Evolutionary conservation across 2,113 vertebrate species (phyloP), one percentile per base, ranked within the genome.

Genomic region (Centrocercus urophasianus): DNA sequence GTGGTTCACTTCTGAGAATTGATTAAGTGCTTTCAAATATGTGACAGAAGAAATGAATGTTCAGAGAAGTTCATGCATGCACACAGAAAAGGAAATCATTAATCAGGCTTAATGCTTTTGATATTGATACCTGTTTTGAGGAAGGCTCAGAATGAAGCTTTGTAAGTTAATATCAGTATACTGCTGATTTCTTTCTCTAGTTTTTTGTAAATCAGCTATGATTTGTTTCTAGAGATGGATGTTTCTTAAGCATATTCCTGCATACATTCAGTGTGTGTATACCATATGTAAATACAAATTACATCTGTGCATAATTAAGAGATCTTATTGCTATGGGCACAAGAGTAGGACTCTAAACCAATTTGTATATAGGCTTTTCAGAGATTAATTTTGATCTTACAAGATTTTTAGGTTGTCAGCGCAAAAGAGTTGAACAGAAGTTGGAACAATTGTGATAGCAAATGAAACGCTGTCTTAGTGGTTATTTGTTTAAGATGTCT

Each of bases 21-120:
- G 64, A 91, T 89, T 52, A 61, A 80, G 16, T 90, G 30, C 83
- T 95, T 95, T 95, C 65, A 93, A 85, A 93, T 88, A 87, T 43
- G 90, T 83, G 95, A 83, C 60, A 85, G 60, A 88, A 93, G 81
- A 91, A 92, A 72, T 69, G 74, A 81, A 83, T 42, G 61, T 73
- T 86, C 40, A 70, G 28, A 93, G 75, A 89, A 80, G 85, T 90
- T 93, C 25, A 25, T 94, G 40, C 36, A 38, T 93, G 78, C 34
- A 10, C 30, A 16, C 72, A 19, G 85, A 80, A 95, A 83, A 95
- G 94, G 85, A 95, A 91, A 84, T 83, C 3, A 0, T 95, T 96
- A 88, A 82, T 89, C 78, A 89, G 25, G 28, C 43, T 36, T 90
- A 69, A 17, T 63, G 95, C 80, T 94, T 89, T 70, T 74, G 61